A percentile compares a stretch with the other conserved stretches of the same genome.
These are phyloP conservation scores for Anoplolepis gracilipes DNA, from an alignment of 1,140 invertebrate species.

Conservation along the genomic window DNA sequence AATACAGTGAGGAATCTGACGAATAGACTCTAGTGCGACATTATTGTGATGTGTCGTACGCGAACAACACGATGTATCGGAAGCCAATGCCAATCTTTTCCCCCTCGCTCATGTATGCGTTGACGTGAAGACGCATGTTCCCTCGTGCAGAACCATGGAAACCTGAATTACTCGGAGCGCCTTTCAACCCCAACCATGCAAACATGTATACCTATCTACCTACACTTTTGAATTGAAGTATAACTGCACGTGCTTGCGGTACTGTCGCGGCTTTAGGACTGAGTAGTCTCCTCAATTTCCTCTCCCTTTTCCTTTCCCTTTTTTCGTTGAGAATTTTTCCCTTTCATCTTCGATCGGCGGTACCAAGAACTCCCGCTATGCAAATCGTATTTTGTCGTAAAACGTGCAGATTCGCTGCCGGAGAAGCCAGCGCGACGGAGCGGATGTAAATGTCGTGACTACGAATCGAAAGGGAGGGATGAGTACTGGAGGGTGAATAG, in stretches of 20 bases:
- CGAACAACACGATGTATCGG: constrained; percentile 36
- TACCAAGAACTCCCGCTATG: constrained; percentile 49
- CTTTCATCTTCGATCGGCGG: constrained; percentile 70
- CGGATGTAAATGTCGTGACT: constrained; percentile 58
- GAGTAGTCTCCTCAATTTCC: constrained; percentile 47
- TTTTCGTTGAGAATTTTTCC: constrained; percentile 57
- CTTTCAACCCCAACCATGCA: constrained; percentile 63
- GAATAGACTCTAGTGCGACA: constrained; percentile 32
- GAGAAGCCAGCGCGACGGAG: constrained; percentile 59
- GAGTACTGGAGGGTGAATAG: constrained; percentile 18
- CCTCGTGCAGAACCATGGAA: constrained; percentile 64
- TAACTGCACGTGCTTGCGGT: constrained; percentile 60
- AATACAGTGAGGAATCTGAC: constrained; percentile 42
- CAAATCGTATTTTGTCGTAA: constrained; percentile 74
- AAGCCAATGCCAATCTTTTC: constrained; percentile 52
- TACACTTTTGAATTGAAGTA: constrained; percentile 65
- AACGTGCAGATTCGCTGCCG: constrained; percentile 59
- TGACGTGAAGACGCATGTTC: constrained; percentile 69
- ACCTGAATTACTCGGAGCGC: constrained; percentile 74
- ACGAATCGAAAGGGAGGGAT: constrained; percentile 34
- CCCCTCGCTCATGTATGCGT: constrained; percentile 44
- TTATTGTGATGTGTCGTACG: constrained; percentile 43
- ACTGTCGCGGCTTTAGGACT: constrained; percentile 17
- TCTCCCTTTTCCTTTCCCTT: neutral
- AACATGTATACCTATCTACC: constrained; percentile 44